These are phyloP conservation scores for Drosophila ochracea DNA, from an alignment of 2,888 invertebrate genomes.

Conservation along the genomic window DNA sequence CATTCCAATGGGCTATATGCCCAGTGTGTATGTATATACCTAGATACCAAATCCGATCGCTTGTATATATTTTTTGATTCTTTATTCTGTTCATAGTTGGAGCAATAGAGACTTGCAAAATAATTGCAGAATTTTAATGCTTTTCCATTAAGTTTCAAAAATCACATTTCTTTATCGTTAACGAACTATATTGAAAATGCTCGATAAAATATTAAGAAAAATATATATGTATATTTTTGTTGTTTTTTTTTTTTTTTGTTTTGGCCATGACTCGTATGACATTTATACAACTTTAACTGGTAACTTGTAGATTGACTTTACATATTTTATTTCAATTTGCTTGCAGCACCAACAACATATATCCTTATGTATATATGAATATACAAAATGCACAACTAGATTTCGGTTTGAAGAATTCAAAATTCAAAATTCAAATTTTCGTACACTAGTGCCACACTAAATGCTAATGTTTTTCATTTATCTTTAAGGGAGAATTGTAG, in stretches of 20 bases:
- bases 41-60: neutral
- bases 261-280: slow-evolving; percentile 56
- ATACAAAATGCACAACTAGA: slow-evolving; percentile 78
- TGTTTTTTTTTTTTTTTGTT: slow-evolving; percentile 24
- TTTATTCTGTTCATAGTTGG: slow-evolving; percentile 25
- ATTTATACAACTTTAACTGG: slow-evolving; percentile 64
- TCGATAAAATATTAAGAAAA: slow-evolving; percentile 56
- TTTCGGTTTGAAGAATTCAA: slow-evolving; percentile 69
- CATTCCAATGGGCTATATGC: neutral
- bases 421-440: slow-evolving; percentile 71
- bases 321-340: slow-evolving; percentile 64
- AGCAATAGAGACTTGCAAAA: slow-evolving; percentile 25
- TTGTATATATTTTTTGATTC: neutral
- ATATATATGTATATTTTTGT: slow-evolving; percentile 39
- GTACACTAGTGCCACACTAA: slow-evolving; percentile 53
- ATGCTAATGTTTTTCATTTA: slow-evolving; percentile 60
- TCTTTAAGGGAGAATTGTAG: slow-evolving; percentile 52
- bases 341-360: slow-evolving; percentile 76
- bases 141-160: slow-evolving; percentile 25
- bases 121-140: slow-evolving; percentile 24
- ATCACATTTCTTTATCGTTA: slow-evolving; percentile 27
- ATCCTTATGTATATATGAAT: slow-evolving; percentile 53
- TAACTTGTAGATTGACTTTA: slow-evolving; percentile 55
- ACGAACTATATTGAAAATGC: slow-evolving; percentile 32
- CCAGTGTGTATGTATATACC: neutral